A percentile compares a stretch with the other conserved stretches of the same genome.
phyloP scores from a whole-genome alignment of 2,888 invertebrate genomes.

The Heliconius hortense region DNA sequence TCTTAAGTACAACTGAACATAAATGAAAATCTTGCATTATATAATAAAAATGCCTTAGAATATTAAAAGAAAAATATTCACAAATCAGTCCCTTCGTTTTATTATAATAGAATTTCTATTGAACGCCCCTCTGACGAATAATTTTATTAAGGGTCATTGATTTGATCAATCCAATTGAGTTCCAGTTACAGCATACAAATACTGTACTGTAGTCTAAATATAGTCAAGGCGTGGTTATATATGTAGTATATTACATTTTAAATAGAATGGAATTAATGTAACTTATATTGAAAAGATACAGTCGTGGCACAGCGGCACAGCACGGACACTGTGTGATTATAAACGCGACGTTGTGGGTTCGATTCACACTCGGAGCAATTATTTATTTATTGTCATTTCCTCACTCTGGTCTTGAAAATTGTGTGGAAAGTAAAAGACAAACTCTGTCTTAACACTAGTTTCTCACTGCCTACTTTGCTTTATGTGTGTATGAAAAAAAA shows the following conservation, averaged over 20 bases:
- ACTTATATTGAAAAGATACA: neutral
- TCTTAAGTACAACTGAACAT: neutral
- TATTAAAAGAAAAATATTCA: slow-evolving; percentile 17
- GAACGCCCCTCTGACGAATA: slow-evolving; percentile 1
- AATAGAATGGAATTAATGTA: neutral
- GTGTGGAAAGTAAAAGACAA: too few species aligned
- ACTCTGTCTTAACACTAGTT: too few species aligned
- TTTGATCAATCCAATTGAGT: slow-evolving; percentile 21
- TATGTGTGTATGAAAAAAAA: too few species aligned
- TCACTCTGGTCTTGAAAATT: too few species aligned
- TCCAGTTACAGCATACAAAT: neutral
- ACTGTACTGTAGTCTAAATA: slow-evolving; percentile 6
- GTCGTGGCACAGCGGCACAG: neutral
- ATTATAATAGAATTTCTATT: slow-evolving; percentile 26
- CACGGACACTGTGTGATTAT: too few species aligned
- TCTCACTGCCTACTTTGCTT: too few species aligned
- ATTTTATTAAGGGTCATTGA: slow-evolving; percentile 25
- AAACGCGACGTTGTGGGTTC: neutral
- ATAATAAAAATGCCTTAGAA: neutral
- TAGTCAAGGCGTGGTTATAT: neutral
- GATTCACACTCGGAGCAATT: neutral
- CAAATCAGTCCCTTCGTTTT: slow-evolving; percentile 11
- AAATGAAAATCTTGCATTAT: neutral
- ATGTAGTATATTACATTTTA: neutral
- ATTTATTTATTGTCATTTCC: neutral